Evolutionary conservation across 2,888 invertebrate genomes (phyloP).

Genomic region (Axea sp.): DNA sequence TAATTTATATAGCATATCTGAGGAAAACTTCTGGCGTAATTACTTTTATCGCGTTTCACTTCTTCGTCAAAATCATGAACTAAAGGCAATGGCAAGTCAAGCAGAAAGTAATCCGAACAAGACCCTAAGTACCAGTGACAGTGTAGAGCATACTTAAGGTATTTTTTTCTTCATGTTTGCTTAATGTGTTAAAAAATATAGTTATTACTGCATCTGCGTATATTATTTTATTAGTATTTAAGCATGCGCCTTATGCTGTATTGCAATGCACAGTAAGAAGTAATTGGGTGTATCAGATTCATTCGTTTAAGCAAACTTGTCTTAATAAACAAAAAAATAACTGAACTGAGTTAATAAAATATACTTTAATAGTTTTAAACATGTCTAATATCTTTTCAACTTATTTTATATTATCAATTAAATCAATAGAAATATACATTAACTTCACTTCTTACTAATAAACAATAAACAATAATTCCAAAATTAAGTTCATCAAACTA

Average conservation of each 20-base stretch:
- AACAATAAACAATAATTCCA: no score
- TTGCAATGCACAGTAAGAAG: constrained; percentile 58
- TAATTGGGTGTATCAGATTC: constrained; percentile 2
- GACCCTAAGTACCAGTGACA: constrained; percentile 75
- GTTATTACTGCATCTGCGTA: constrained; percentile 43
- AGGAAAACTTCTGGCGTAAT: constrained; percentile 99
- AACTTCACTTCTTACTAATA: no score
- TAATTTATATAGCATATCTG: constrained; percentile 86
- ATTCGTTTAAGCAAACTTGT: constrained; percentile 9
- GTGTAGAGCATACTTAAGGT: constrained; percentile 83
- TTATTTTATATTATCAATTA: no score
- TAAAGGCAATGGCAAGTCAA: constrained; percentile 83
- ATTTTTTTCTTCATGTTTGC: constrained; percentile 64
- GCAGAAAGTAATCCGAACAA: constrained; percentile 76
- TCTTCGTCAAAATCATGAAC: constrained; percentile 97
- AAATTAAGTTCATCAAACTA: no score
- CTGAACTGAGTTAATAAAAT: no score
- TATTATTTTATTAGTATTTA: constrained; percentile 37
- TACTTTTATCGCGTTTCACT: constrained; percentile 99
- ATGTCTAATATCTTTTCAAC: no score
- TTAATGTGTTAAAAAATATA: neutral
- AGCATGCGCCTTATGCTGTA: constrained; percentile 60
- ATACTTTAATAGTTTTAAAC: no score
- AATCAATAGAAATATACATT: no score
- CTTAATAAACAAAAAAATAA: no score